Base-by-base conservation (phyloP, 2,797 vertebrate genomes). In the Myotis findleyi region DNA sequence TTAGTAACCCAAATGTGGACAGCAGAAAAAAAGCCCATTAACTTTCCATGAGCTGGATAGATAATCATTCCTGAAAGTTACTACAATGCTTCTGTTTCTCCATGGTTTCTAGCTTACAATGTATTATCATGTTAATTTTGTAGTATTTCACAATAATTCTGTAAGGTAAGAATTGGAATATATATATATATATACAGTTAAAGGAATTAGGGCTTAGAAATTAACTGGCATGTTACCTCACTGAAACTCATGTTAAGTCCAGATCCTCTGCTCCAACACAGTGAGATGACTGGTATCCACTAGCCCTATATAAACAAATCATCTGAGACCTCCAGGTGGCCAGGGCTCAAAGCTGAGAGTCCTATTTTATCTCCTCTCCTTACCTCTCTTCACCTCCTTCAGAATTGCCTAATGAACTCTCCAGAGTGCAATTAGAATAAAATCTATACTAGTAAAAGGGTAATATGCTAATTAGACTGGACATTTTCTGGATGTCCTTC, bases 21-120 rank as follows among this genome's bases (percentile, higher is more conserved):
- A 23, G n/a, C 69, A 89, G 41, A 47, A 41, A 33, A 68, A 81
- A 89, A 93, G 14, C 16, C 27, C 36, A 38, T 55, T 55, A 59
- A 5, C 33, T 12, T 85, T 51, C 17, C 8, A 0, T 10, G 5
- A 3, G 8, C 30, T 18, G 0, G 55, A 44, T 25, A 16, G 38
- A 55, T 27, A 21, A 0, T 69, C 23, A 33, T 38, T 71, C 68
- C 38, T 6, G 7, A 73, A 75, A 59, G 13, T 73, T 53, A 84
- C 20, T 20, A 9, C 7, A 3, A 51, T 20, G 13, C 0, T 5
- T 76, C 53, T 41, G 9, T n/a, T 62, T 59, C 38, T 47, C 27
- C 12, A 49, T 18, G 27, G 7, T 14, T 57, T 76, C 20, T 55
- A 27, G 23, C 10, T 76, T 41, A 80, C 7, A 21, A 2, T 17